A percentile compares a stretch with the other conserved stretches of the same genome.
These are phyloP conservation scores for Aurelia sp. DNA, from an alignment of 30 jellyfish, hydroid and myxozoan genomes.

Conservation along the genomic window DNA sequence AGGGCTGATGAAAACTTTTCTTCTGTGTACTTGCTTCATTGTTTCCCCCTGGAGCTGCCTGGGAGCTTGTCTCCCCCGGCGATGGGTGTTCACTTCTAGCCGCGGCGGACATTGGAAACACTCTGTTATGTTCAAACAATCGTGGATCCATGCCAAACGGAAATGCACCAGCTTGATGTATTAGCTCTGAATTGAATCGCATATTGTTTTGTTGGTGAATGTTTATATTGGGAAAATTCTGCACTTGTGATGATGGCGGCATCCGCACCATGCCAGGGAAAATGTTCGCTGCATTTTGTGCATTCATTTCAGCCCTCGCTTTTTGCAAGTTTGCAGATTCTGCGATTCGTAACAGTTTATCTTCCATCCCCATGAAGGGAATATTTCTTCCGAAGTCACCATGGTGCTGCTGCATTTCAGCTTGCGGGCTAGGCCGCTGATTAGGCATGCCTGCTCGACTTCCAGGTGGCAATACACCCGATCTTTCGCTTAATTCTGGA, in stretches of 20 bases:
- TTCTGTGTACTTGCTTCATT: conserved; percentile 27
- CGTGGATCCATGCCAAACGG: conserved; percentile 76
- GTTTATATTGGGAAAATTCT: conserved; percentile 36
- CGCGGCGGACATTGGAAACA: conserved; percentile 29
- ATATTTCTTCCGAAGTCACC: conserved; percentile 36
- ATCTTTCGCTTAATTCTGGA: conserved; percentile 57
- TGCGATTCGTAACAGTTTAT: conserved; percentile 53
- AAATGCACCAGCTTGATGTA: conserved; percentile 69
- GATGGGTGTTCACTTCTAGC: conserved; percentile 49
- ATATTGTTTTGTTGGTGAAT: conserved; percentile 56
- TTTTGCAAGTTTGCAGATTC: conserved; percentile 52
- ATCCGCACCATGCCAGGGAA: conserved; percentile 70
- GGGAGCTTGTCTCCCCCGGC: conserved; percentile 48
- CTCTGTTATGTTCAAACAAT: conserved; percentile 62
- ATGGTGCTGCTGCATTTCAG: conserved; percentile 60
- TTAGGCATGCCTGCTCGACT: conserved; percentile 38
- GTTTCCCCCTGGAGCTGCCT: conserved; percentile 20
- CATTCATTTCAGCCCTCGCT: conserved; percentile 45
- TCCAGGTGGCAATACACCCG: conserved; percentile 67
- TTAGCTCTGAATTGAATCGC: conserved; percentile 52
- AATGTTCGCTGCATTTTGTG: conserved; percentile 35
- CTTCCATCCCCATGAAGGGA: conserved; percentile 69
- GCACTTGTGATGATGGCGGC: conserved; percentile 70
- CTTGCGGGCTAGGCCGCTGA: conserved; percentile 64
- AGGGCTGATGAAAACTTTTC: conserved; percentile 35